phyloP scores from a whole-genome alignment of 2,888 invertebrate genomes.

The Harmothoe impar region DNA sequence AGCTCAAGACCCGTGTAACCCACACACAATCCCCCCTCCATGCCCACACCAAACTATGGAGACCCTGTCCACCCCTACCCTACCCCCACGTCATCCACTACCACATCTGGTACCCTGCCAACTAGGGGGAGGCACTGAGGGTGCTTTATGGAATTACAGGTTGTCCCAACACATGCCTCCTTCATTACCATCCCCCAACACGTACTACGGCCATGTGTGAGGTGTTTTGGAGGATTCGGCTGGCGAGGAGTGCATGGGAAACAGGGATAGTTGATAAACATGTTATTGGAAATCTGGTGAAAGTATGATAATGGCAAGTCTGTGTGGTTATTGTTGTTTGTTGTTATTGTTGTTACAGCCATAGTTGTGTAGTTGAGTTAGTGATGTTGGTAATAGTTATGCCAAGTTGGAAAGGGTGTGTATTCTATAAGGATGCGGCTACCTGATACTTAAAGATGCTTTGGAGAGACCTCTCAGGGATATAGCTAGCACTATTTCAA shows the following conservation, averaged over 20 bases:
- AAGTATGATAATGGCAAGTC: background rate
- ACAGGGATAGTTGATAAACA: background rate
- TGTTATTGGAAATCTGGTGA: background rate
- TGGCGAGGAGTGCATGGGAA: background rate
- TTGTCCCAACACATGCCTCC: background rate
- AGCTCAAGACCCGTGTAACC: background rate
- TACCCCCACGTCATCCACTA: no score
- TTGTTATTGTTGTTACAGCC: background rate
- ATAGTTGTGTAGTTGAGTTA: background rate
- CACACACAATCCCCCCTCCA: no score
- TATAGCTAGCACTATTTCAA: no score
- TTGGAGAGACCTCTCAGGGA: no score
- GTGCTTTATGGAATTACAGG: conserved; percentile 39
- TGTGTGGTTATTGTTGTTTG: background rate
- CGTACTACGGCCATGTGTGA: conserved; percentile 22
- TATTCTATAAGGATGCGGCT: no score
- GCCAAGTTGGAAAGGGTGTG: no score
- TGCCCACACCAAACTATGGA: no score
- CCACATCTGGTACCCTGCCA: background rate
- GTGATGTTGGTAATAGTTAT: background rate
- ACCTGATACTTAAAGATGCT: no score
- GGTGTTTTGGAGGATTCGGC: background rate
- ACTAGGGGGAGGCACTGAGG: background rate
- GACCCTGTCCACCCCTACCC: no score
- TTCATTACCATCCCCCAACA: background rate